Evolutionary conservation across 2,113 vertebrate species (phyloP).

Genomic region (Oreochromis niloticus): DNA sequence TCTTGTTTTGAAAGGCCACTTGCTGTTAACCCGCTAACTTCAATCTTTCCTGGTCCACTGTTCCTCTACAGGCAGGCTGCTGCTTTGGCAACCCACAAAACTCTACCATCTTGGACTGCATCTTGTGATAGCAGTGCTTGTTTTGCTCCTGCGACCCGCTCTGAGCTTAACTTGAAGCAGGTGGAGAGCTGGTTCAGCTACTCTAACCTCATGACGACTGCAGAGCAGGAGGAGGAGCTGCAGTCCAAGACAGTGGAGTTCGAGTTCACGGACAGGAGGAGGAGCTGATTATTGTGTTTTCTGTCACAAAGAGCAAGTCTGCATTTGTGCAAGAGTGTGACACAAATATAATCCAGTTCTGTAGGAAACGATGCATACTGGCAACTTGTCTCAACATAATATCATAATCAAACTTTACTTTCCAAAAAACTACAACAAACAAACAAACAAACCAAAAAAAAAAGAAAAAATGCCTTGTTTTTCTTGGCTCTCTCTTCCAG

Average conservation of each 20-base stretch:
- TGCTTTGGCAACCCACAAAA: background rate
- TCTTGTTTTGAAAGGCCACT: background rate
- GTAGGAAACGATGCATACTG: background rate
- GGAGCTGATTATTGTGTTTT: background rate
- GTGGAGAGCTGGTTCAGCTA: background rate
- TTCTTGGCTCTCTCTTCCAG: background rate
- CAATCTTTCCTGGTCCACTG: background rate
- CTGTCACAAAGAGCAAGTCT: background rate
- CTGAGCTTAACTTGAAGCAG: background rate
- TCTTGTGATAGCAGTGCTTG: background rate
- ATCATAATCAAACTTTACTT: background rate
- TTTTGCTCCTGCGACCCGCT: background rate
- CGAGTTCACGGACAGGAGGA: background rate
- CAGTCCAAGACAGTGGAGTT: background rate
- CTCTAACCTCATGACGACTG: background rate
- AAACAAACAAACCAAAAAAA: accelerated
- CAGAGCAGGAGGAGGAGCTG: background rate
- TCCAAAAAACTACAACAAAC: background rate
- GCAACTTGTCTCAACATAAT: background rate
- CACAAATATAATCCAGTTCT: background rate
- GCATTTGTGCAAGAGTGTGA: background rate
- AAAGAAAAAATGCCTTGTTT: background rate
- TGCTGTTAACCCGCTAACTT: background rate
- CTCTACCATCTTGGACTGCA: background rate
- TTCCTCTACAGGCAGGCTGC: background rate